Evolutionary conservation across 2,888 invertebrate species (phyloP).

Genomic region (Alsophila aescularia): DNA sequence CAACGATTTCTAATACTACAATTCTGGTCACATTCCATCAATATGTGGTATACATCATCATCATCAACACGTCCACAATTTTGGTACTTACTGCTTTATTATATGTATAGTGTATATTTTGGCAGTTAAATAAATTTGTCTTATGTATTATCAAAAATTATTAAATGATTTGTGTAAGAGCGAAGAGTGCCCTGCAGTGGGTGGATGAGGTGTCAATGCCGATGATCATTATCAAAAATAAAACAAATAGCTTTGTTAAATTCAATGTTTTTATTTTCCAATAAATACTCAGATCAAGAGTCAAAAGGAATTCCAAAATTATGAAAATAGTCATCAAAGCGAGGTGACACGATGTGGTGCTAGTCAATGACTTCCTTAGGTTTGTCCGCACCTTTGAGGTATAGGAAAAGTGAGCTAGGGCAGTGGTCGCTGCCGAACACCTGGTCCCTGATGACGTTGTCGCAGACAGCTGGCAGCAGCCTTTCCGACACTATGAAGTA

Average conservation of each 20-base stretch:
- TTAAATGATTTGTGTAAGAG: no score
- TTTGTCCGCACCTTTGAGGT: conserved; percentile 76
- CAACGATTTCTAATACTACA: no score
- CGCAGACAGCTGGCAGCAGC: conserved; percentile 90
- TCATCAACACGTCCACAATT: no score
- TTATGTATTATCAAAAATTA: no score
- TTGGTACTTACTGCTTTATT: no score
- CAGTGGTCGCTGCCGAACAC: conserved; percentile 98
- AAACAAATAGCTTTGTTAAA: conserved; percentile 1
- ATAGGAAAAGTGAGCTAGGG: conserved; percentile 92
- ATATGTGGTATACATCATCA: no score
- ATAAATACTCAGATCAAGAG: neutral
- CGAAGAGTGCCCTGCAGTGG: no score
- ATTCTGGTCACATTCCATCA: no score
- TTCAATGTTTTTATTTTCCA: conserved; percentile 13
- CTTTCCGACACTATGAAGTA: conserved; percentile 96
- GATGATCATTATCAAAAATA: neutral
- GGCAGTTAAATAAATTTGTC: no score
- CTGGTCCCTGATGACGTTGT: conserved; percentile 91
- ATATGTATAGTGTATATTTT: no score
- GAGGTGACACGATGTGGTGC: neutral
- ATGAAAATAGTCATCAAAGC: conserved; percentile 6
- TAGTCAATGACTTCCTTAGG: conserved; percentile 52
- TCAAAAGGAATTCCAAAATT: conserved; percentile 5
- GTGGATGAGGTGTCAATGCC: no score